phyloP scores from a whole-genome alignment of 2,797 vertebrate genomes.

The Buceros bicornis region DNA sequence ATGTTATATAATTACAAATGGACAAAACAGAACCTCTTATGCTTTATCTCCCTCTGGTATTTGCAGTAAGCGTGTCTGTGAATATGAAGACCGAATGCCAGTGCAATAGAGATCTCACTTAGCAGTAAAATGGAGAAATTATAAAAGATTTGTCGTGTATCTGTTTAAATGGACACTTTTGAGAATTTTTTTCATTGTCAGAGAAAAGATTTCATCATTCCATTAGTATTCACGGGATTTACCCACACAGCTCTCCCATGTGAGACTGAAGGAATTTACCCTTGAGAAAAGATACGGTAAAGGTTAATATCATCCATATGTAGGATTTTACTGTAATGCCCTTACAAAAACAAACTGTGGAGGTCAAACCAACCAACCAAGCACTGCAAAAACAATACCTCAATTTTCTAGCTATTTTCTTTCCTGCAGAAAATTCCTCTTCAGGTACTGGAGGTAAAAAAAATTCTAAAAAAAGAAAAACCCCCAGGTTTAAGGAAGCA shows the following conservation, averaged over 20 bases:
- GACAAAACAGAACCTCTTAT: neutral
- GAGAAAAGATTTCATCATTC: neutral
- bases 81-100: neutral
- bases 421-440: neutral
- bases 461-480: no score
- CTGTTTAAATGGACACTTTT: neutral
- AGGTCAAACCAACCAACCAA: neutral
- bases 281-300: neutral
- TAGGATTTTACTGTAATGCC: neutral
- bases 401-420: neutral
- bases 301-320: neutral
- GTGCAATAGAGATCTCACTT: neutral
- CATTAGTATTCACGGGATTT: neutral
- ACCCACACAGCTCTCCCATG: neutral
- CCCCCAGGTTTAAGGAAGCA: neutral
- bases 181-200: neutral
- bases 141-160: neutral
- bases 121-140: neutral
- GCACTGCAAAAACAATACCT: neutral
- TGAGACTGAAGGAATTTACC: neutral
- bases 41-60: neutral
- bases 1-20: neutral
- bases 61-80: neutral
- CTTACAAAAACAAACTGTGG: neutral
- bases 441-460: fast-evolving